Evolutionary conservation across 53 echinoderm and acorn worm genomes (phyloP), one percentile per base, ranked within the genome.

Genomic region (Crossaster papposus): DNA sequence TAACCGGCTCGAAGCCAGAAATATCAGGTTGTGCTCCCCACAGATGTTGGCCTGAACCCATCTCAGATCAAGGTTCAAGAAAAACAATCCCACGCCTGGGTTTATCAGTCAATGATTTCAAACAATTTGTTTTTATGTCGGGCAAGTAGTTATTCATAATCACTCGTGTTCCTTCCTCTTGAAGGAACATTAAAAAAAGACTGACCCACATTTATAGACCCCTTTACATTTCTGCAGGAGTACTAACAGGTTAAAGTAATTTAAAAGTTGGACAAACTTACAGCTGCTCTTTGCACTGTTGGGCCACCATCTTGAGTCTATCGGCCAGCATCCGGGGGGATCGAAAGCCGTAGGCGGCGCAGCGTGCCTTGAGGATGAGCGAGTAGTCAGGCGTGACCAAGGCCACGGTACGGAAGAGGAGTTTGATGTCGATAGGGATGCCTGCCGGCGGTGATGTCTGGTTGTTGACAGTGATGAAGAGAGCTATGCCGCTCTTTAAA

Each of bases 251-350:
- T 44, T 7, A 35, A 33, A 64, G 17, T 30, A 65, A 32, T 68
- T 35, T 20, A 3, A 30, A n/a, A 2, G 34, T 22, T 83, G 50
- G 23, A 34, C 14, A 81, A 82, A 96, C 98, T 96, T 82, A 98
- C 98, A 98, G 72, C 64, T 98, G 98, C 58, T 98, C 98, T 54
- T 90, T 96, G 92, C 98, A 98, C 83, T 96, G 98, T 64, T 98
- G 94, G 11, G 92, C 96, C 5, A 98, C 94, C 91, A 98, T 96
- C 93, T 98, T 96, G 10, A 98, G 90, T 29, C 98, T 86, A 58
- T 98, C 98, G 3, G 98, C 98, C 31, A 98, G 90, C 73, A 96
- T 91, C 81, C 93, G 92, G 0, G 98, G 98, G 4, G 96, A 94
- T 54, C 96, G 91, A 86, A 98, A 98, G 51, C 98, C 98, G 79